Evolutionary conservation across 2,888 invertebrate species (phyloP).

Genomic region (Punctoribates punctum): DNA sequence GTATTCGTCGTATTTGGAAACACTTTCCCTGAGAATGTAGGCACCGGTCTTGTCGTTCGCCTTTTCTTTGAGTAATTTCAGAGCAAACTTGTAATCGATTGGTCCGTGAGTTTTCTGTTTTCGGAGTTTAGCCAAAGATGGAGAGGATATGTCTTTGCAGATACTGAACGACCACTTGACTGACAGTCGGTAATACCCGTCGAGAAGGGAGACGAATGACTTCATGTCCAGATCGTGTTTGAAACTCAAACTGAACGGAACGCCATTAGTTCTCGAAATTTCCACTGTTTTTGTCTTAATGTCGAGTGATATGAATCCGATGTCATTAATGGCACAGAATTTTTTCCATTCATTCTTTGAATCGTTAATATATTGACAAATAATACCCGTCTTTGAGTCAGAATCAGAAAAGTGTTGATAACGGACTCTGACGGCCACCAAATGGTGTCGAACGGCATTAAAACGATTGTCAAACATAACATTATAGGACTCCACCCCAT

Average conservation of each 20-base stretch:
- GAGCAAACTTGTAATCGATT: conserved; percentile 67
- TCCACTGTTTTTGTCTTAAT: conserved; percentile 65
- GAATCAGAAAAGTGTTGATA: neutral
- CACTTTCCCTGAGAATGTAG: conserved; percentile 77
- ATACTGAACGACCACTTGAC: conserved; percentile 87
- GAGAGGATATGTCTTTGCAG: conserved; percentile 75
- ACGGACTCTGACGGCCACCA: conserved; percentile 2
- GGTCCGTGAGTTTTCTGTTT: conserved; percentile 81
- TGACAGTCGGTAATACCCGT: conserved; percentile 80
- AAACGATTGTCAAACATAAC: conserved; percentile 22
- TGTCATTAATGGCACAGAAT: conserved; percentile 70
- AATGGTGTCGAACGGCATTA: neutral
- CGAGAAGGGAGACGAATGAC: conserved; percentile 59
- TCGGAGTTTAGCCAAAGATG: conserved; percentile 69
- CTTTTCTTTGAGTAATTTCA: conserved; percentile 75
- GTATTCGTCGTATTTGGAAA: conserved; percentile 71
- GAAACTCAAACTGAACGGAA: conserved; percentile 44
- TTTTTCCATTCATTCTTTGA: conserved; percentile 47
- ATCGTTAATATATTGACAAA: neutral
- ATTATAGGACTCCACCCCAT: conserved; percentile 10
- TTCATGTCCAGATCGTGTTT: conserved; percentile 34
- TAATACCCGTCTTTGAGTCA: neutral
- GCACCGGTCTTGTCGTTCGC: conserved; percentile 69
- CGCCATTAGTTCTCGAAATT: conserved; percentile 60
- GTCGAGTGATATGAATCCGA: conserved; percentile 66